phyloP scores from a whole-genome alignment of 2,888 invertebrate genomes.

The Abrostola tripartita region DNA sequence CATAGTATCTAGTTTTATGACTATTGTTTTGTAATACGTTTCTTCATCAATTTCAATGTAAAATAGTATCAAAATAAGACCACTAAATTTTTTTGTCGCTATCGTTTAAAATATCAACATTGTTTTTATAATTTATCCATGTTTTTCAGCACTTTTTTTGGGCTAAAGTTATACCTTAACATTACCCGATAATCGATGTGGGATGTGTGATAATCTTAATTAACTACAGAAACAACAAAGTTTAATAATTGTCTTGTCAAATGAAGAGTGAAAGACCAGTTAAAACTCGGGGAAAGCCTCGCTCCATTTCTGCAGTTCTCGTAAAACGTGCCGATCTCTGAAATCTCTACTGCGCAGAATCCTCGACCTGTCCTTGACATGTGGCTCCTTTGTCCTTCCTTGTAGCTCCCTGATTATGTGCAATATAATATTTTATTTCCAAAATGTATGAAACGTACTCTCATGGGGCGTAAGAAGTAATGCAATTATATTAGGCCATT shows the following conservation, averaged over 20 bases:
- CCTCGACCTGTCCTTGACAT: conserved; percentile 85
- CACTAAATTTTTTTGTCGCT: too few relatives aligned
- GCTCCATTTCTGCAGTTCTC: conserved; percentile 61
- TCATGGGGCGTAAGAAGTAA: neutral
- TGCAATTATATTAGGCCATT: conserved; percentile 14
- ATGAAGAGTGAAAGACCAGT: conserved; percentile 24
- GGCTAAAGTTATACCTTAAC: too few relatives aligned
- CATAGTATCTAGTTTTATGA: too few relatives aligned
- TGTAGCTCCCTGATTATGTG: conserved; percentile 50
- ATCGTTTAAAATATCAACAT: too few relatives aligned
- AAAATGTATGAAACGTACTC: conserved; percentile 12
- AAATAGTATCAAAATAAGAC: too few relatives aligned
- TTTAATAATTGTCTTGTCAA: conserved; percentile 11
- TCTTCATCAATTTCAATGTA: too few relatives aligned
- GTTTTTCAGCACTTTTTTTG: too few relatives aligned
- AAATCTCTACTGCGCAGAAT: conserved; percentile 79
- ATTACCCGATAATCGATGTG: too few relatives aligned
- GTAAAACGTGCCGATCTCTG: conserved; percentile 50
- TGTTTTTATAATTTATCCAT: too few relatives aligned
- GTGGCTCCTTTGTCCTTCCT: conserved; percentile 80
- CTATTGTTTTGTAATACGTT: too few relatives aligned
- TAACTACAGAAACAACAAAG: neutral
- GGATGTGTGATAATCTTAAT: too few relatives aligned
- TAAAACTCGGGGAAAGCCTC: conserved; percentile 53
- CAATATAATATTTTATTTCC: conserved; percentile 37